A percentile compares a stretch with the other conserved stretches of the same genome.
phyloP scores from a whole-genome alignment of 2,888 invertebrate genomes.

The Parthenolecanium corni region DNA sequence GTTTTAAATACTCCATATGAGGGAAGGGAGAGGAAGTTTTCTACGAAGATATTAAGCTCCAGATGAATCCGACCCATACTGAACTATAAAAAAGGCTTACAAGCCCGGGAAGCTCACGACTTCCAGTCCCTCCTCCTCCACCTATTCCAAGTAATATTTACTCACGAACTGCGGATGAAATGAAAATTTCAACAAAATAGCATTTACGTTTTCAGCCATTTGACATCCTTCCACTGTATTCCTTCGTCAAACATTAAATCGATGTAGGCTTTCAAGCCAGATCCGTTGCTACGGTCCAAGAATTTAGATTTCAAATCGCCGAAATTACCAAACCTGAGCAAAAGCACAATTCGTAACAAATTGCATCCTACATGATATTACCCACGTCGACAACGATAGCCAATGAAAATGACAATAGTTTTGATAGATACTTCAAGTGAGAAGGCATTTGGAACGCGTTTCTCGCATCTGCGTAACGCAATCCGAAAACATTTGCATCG shows the following conservation, averaged over 20 bases:
- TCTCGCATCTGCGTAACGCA: constrained; percentile 64
- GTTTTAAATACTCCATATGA: no score
- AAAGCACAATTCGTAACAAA: constrained; percentile 9
- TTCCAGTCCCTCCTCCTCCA: no score
- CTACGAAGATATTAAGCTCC: no score
- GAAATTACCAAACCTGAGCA: constrained; percentile 67
- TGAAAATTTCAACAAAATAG: constrained; percentile 32
- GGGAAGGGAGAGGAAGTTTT: no score
- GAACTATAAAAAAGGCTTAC: no score
- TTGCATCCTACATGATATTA: neutral
- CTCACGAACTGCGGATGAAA: no score
- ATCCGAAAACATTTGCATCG: constrained; percentile 78
- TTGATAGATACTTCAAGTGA: constrained; percentile 54
- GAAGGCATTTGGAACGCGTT: constrained; percentile 73
- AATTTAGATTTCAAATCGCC: constrained; percentile 38
- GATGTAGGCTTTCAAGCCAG: constrained; percentile 65
- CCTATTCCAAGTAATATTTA: no score
- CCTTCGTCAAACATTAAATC: constrained; percentile 63
- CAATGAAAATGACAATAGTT: neutral
- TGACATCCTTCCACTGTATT: constrained; percentile 74
- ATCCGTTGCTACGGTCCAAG: constrained; percentile 47
- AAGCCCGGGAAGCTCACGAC: no score
- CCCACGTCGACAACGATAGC: no score
- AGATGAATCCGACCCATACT: no score
- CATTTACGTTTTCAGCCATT: constrained; percentile 62